These are phyloP conservation scores for Tenthredo distinguenda DNA, from an alignment of 2,888 invertebrate genomes.

Conservation along the genomic window DNA sequence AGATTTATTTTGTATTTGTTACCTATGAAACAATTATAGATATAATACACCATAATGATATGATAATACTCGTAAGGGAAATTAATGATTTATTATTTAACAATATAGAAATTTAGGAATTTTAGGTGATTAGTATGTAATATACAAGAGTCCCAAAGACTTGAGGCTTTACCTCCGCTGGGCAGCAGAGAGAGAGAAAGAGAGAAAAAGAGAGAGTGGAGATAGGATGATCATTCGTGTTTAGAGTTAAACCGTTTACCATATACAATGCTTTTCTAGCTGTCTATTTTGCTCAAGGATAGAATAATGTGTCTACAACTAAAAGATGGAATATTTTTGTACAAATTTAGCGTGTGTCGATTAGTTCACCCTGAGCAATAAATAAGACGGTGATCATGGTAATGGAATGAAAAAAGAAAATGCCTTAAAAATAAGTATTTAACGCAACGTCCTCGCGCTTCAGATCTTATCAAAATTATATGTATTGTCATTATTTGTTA, in stretches of 20 bases:
- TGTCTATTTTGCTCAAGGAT: slow-evolving; percentile 46
- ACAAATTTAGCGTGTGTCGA: slow-evolving; percentile 24
- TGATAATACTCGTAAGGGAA: slow-evolving; percentile 55
- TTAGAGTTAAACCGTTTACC: not conserved
- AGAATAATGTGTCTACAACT: not conserved
- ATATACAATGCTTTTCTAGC: slow-evolving; percentile 24
- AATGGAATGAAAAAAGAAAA: slow-evolving; percentile 16
- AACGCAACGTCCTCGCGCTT: slow-evolving; percentile 16
- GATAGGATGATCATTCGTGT: not conserved
- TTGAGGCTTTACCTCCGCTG: slow-evolving; percentile 43
- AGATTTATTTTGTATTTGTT: slow-evolving; percentile 68
- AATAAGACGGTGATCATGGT: slow-evolving; percentile 39
- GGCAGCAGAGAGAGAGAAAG: slow-evolving; percentile 39
- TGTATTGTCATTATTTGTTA: slow-evolving; percentile 18
- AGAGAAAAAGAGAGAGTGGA: slow-evolving; percentile 10
- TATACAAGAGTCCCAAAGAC: slow-evolving; percentile 50
- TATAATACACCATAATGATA: slow-evolving; percentile 56
- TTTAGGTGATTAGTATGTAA: slow-evolving; percentile 53
- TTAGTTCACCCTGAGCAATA: slow-evolving; percentile 42
- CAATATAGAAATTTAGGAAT: slow-evolving; percentile 52
- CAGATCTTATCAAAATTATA: slow-evolving; percentile 26
- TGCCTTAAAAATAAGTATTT: slow-evolving; percentile 19
- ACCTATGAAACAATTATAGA: slow-evolving; percentile 48
- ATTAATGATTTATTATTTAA: slow-evolving; percentile 37
- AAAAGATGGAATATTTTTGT: slow-evolving; percentile 43